These are phyloP conservation scores for Brachypodius melanocephalos DNA, from an alignment of 2,113 vertebrate genomes.

Conservation along the genomic window DNA sequence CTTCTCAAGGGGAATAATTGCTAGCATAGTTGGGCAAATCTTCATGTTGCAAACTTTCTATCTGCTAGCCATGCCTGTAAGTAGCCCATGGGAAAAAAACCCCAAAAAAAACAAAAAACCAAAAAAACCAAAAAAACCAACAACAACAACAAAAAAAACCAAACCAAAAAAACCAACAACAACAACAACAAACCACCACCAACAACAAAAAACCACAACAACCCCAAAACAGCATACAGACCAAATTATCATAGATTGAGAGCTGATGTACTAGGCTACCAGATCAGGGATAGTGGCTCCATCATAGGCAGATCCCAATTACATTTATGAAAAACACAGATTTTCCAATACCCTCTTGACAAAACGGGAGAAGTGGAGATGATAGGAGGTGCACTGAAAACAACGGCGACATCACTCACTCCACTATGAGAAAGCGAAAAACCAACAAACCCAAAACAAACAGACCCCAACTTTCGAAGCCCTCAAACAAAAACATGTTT, in stretches of 20 bases:
- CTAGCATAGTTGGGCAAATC: background rate
- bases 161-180: too few relatives aligned
- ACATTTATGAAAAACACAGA: background rate
- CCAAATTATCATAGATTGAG: background rate
- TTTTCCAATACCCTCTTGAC: background rate
- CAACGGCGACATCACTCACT: background rate
- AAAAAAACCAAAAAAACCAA: background rate
- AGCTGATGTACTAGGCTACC: background rate
- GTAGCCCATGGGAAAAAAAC: background rate
- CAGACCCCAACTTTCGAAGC: background rate
- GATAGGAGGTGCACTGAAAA: background rate
- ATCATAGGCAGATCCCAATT: background rate
- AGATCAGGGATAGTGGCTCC: background rate
- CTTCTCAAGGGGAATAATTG: background rate
- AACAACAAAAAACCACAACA: too few relatives aligned
- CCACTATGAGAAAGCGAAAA: rapidly evolving
- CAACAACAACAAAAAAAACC: too few relatives aligned
- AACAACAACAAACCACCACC: too few relatives aligned
- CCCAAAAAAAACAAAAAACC: too few relatives aligned
- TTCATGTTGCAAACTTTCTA: background rate
- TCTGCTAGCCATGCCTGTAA: background rate
- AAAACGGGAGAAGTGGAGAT: background rate
- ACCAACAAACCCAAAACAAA: background rate
- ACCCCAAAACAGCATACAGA: background rate
- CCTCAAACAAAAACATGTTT: background rate